Percentiles rank a stretch among this genome's conserved stretches.
phyloP scores from a whole-genome alignment of 2,888 invertebrate species.

The Imbricaverruca yamaguchii region DNA sequence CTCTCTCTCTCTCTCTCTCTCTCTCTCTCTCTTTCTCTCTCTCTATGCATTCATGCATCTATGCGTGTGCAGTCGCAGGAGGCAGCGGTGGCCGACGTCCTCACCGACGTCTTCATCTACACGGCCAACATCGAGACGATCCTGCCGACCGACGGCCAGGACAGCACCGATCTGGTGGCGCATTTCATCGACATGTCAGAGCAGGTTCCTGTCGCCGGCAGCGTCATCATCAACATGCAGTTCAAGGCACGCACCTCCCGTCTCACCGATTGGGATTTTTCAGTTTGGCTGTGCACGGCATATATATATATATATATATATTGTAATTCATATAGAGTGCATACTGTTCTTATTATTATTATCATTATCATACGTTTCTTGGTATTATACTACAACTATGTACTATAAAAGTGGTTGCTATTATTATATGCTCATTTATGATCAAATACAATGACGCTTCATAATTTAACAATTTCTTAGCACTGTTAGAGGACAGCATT shows the following conservation, averaged over 20 bases:
- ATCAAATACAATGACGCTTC: too few relatives aligned
- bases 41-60: background rate
- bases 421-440: too few relatives aligned
- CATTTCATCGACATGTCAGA: constrained; percentile 52
- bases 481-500: too few relatives aligned
- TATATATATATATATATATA: too few relatives aligned
- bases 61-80: background rate
- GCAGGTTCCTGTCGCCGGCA: constrained; percentile 46
- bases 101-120: background rate
- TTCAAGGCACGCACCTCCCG: background rate
- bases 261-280: too few relatives aligned
- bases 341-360: too few relatives aligned
- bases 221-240: constrained; percentile 49
- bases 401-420: too few relatives aligned
- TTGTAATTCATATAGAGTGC: too few relatives aligned
- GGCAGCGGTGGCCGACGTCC: background rate
- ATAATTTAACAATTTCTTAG: too few relatives aligned
- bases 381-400: too few relatives aligned
- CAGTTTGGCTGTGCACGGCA: too few relatives aligned
- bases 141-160: background rate
- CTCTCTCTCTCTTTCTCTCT: background rate
- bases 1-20: background rate
- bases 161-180: constrained; percentile 33
- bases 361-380: too few relatives aligned
- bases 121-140: background rate